Evolutionary conservation across 2,797 vertebrate species (phyloP).

Genomic region (Eulemur albifrons): DNA sequence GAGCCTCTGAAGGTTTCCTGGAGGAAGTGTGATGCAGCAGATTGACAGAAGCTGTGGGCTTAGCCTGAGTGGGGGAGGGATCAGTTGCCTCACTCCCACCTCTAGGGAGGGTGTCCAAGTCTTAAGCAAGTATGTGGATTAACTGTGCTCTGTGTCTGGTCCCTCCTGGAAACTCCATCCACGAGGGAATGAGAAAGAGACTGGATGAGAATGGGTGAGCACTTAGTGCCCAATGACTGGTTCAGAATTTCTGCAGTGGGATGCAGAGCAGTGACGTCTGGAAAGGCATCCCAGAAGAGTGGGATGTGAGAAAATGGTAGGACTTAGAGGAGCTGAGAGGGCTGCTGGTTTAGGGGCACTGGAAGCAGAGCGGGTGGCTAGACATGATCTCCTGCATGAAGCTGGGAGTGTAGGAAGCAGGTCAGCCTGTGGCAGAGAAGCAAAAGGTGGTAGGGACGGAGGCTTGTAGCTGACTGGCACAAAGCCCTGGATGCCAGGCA

Average conservation of each 20-base stretch:
- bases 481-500: neutral
- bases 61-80: neutral
- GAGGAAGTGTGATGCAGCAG: conserved; percentile 11
- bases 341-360: neutral
- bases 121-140: neutral
- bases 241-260: conserved; percentile 1
- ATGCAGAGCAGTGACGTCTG: neutral
- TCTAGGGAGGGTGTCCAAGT: neutral
- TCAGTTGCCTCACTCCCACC: neutral
- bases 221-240: neutral
- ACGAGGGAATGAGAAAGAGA: neutral
- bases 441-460: neutral
- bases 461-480: neutral
- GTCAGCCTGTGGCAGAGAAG: neutral
- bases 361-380: neutral
- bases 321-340: neutral
- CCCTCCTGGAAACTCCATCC: neutral
- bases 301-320: neutral
- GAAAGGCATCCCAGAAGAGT: conserved; percentile 11
- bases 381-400: neutral
- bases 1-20: conserved; percentile 15
- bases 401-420: neutral
- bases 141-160: neutral
- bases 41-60: neutral
- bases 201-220: neutral